Conservation (phyloP, 2,113 vertebrate species). For the Morone chrysops region DNA sequence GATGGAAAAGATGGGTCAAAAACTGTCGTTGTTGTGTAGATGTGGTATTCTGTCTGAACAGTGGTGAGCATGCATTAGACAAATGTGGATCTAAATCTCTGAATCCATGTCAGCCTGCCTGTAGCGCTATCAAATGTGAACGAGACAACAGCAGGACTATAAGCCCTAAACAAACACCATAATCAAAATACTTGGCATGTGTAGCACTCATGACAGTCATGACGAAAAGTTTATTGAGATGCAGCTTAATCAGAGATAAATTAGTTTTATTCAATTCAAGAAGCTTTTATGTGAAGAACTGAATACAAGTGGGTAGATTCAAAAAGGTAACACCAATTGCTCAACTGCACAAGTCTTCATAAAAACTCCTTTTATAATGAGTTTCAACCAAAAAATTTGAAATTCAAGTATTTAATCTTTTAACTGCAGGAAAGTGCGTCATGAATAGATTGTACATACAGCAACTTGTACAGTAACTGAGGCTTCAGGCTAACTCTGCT, state of each 20-base stretch:
- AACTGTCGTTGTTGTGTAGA: constrained; percentile 48
- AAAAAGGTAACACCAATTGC: background rate
- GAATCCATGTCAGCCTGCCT: constrained; percentile 53
- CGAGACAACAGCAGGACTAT: constrained; percentile 54
- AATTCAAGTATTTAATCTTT: constrained; percentile 19
- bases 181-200: constrained; percentile 38
- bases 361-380: constrained; percentile 2
- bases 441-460: constrained; percentile 19
- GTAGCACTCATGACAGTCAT: background rate
- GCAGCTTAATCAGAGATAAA: constrained; percentile 23
- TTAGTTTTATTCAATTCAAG: background rate
- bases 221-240: constrained; percentile 31
- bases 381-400: background rate
- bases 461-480: constrained; percentile 37
- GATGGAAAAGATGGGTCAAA: constrained; percentile 39
- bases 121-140: constrained; percentile 47
- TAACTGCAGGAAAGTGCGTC: constrained; percentile 23
- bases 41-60: constrained; percentile 39
- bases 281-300: background rate
- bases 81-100: constrained; percentile 56
- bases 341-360: background rate
- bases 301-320: background rate
- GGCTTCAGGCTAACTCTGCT: constrained; percentile 43
- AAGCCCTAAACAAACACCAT: constrained; percentile 40
- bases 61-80: constrained; percentile 32